These are phyloP conservation scores for Megastigmus dorsalis DNA, from an alignment of 2,888 invertebrate species.

Conservation along the genomic window DNA sequence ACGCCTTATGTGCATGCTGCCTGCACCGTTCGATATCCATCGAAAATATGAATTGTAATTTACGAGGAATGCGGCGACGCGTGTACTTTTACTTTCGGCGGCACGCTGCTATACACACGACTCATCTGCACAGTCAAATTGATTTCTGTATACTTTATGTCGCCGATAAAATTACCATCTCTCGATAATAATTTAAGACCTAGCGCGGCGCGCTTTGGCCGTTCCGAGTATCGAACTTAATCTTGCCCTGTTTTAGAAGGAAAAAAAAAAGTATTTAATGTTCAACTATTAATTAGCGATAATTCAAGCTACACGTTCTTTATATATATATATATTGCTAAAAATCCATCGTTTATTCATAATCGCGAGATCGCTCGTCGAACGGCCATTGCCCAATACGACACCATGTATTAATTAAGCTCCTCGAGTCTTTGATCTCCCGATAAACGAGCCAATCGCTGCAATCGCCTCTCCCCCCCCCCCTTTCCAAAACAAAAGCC, in stretches of 20 bases:
- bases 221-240: neutral
- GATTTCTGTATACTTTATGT: slow-evolving; percentile 25
- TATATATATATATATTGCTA: neutral
- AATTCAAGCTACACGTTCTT: neutral
- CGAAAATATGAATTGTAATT: neutral
- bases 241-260: too few relatives aligned
- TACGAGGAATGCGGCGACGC: neutral
- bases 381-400: too few relatives aligned
- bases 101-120: too few relatives aligned
- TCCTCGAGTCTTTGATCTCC: neutral
- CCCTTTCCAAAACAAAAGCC: neutral
- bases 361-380: too few relatives aligned
- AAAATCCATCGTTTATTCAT: neutral
- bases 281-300: neutral
- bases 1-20: too few relatives aligned
- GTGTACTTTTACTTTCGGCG: slow-evolving; percentile 30
- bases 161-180: slow-evolving; percentile 15
- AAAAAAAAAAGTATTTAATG: neutral
- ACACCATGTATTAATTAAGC: too few relatives aligned
- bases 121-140: slow-evolving; percentile 1
- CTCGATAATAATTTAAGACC: slow-evolving; percentile 25
- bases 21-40: too few relatives aligned
- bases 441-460: neutral
- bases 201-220: neutral
- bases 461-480: too few relatives aligned